These are phyloP conservation scores for Scomber japonicus DNA, from an alignment of 2,113 vertebrate genomes.

Conservation along the genomic window DNA sequence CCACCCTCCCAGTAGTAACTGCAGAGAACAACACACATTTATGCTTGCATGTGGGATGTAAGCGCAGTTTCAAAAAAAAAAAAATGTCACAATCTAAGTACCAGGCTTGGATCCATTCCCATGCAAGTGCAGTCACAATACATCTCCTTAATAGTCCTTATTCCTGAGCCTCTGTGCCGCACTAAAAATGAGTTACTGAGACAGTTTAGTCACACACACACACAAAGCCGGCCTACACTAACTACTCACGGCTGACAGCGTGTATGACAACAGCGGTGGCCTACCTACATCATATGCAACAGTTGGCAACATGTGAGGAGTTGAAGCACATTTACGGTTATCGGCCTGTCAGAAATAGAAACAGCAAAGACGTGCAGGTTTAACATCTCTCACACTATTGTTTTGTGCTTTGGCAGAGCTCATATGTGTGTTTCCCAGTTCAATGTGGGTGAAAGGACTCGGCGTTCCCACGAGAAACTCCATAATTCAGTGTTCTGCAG, in stretches of 20 bases:
- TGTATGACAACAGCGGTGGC: background rate
- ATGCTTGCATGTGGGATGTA: slow-evolving; percentile 7
- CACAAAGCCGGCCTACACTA: background rate
- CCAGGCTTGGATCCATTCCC: background rate
- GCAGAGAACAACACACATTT: slow-evolving; percentile 6
- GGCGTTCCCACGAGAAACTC: slow-evolving; percentile 12
- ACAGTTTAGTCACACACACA: slow-evolving; percentile 11
- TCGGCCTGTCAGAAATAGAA: slow-evolving; percentile 5
- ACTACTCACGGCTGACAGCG: slow-evolving; percentile 11
- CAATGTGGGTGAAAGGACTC: slow-evolving; percentile 7
- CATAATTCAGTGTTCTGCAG: slow-evolving; percentile 15
- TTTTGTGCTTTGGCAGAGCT: slow-evolving; percentile 4
- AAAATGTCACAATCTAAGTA: slow-evolving; percentile 10
- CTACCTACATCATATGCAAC: background rate
- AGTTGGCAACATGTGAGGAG: slow-evolving; percentile 1
- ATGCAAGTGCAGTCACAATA: background rate
- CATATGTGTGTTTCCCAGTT: background rate
- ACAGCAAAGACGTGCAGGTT: background rate
- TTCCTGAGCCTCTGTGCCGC: background rate
- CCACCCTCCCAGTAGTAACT: background rate
- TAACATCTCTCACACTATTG: background rate
- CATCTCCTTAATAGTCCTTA: slow-evolving; percentile 20
- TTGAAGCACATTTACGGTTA: background rate
- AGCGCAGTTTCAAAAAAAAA: background rate
- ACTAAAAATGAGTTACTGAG: slow-evolving; percentile 39